A percentile compares a stretch with the other conserved stretches of the same genome.
phyloP scores from a whole-genome alignment of 2,888 invertebrate species.

The Leptothorax acervorum region DNA sequence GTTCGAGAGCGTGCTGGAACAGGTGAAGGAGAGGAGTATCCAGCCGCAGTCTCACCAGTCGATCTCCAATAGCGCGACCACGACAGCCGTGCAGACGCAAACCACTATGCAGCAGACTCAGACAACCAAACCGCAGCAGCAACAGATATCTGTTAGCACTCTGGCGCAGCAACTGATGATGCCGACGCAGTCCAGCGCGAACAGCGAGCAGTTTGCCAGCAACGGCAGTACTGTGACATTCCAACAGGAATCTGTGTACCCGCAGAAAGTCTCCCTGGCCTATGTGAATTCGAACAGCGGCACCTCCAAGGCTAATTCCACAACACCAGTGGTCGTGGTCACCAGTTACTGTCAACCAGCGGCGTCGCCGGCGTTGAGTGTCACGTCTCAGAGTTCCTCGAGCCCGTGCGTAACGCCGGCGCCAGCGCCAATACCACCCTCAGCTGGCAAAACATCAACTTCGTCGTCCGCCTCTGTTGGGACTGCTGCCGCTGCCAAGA shows the following conservation, averaged over 20 bases:
- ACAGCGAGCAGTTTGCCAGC: conserved; percentile 76
- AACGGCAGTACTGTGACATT: conserved; percentile 77
- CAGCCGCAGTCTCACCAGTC: conserved; percentile 85
- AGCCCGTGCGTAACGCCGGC: conserved; percentile 88
- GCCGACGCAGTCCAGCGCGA: conserved; percentile 72
- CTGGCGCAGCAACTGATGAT: conserved; percentile 82
- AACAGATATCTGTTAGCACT: conserved; percentile 76
- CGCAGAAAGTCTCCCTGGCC: conserved; percentile 87
- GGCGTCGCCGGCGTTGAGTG: conserved; percentile 87
- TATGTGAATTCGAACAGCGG: conserved; percentile 86
- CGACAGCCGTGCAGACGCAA: conserved; percentile 81
- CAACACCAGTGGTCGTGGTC: conserved; percentile 87
- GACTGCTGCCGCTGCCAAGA: conserved; percentile 79
- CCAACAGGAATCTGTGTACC: conserved; percentile 79
- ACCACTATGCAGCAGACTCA: conserved; percentile 76
- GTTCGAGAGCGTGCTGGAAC: conserved; percentile 93
- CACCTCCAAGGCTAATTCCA: conserved; percentile 82
- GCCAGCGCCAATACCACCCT: conserved; percentile 83
- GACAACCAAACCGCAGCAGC: conserved; percentile 71
- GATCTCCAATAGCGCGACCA: conserved; percentile 70
- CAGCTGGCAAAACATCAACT: conserved; percentile 86
- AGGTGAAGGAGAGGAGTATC: conserved; percentile 92
- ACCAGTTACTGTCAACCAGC: conserved; percentile 87
- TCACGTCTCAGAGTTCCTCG: conserved; percentile 87
- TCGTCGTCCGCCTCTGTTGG: conserved; percentile 81